These are phyloP conservation scores for Penaeus chinensis DNA, from an alignment of 1,140 invertebrate genomes.

Conservation along the genomic window DNA sequence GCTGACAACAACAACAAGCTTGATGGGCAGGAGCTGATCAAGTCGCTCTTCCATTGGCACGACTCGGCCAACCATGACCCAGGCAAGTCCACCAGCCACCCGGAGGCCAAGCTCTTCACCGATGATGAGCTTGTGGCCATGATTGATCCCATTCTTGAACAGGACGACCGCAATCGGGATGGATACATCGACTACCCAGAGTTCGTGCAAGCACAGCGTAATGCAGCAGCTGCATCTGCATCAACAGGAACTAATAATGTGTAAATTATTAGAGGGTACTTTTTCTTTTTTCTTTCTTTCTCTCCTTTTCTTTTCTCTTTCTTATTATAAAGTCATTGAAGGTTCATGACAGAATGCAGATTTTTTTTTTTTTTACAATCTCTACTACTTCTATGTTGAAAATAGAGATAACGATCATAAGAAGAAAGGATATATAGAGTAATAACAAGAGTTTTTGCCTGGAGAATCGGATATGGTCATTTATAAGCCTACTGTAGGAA, in stretches of 20 bases:
- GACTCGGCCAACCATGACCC: constrained; percentile 71
- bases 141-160: constrained; percentile 92
- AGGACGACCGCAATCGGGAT: constrained; percentile 91
- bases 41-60: constrained; percentile 87
- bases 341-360: too few relatives aligned
- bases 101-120: constrained; percentile 85
- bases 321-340: too few relatives aligned
- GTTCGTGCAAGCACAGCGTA: constrained; percentile 90
- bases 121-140: constrained; percentile 89
- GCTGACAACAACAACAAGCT: constrained; percentile 95
- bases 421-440: too few relatives aligned
- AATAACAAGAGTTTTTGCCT: too few relatives aligned
- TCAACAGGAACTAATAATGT: too few relatives aligned
- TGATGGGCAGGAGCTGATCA: constrained; percentile 83
- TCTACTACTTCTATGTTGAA: too few relatives aligned
- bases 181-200: constrained; percentile 97
- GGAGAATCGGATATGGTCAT: too few relatives aligned
- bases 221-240: constrained; percentile 72
- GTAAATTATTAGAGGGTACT: neutral
- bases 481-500: too few relatives aligned
- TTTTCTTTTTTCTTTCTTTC: too few relatives aligned
- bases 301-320: too few relatives aligned
- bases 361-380: too few relatives aligned
- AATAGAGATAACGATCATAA: too few relatives aligned
- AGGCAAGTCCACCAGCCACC: constrained; percentile 65